Base-by-base conservation (phyloP, 1,140 invertebrate genomes). In the Vollenhovia emeryi region DNA sequence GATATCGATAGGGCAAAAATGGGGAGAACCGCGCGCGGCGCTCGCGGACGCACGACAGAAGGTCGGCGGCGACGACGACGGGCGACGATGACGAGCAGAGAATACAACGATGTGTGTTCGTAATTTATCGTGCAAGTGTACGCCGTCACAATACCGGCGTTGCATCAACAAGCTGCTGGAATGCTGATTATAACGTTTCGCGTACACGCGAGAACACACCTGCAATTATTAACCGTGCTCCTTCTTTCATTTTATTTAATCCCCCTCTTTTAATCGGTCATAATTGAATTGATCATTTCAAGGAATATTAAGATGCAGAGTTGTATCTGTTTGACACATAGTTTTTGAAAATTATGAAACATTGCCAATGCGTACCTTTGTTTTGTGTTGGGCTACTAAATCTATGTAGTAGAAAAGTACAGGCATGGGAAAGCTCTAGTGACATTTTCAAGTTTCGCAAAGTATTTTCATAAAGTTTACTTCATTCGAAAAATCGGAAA, bases 1-100 rank as follows among this genome's bases (percentile, higher is more conserved):
- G 78, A 80, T 80, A 80, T 80, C 78, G 78, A 80, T 80, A 71
- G 78, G 33, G 21, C 24, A 71, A 71, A 55, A 71, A 80, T 80
- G 64, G 18, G 43, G 36, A 57, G 24, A 71, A 43, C 9, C n/a
- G 64, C 21, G 43, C 57, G 74, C 74, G n/a, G 59, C 40, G 73
- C 18, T 62, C 55, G 75, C 27, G 60, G n/a, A 55, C 18, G 18
- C 33, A 40, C 24, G 78, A 71, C 78, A 71, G 78, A 80, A 80
- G 78, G 78, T 80, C 78, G 64, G 57, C 40, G 75, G 11, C 48
- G 45, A 50, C 48, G 30, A 36, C 43, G 68, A n/a, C 45, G 43
- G 33, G 33, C 33, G 45, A 73, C 69, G 48, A 36, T 33, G 48
- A 74, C 59, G 75, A 59, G 24, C n/a, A n/a, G n/a, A 82, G 48